Conservation (phyloP, 2,888 invertebrate species). For the Metallyticus violacea region DNA sequence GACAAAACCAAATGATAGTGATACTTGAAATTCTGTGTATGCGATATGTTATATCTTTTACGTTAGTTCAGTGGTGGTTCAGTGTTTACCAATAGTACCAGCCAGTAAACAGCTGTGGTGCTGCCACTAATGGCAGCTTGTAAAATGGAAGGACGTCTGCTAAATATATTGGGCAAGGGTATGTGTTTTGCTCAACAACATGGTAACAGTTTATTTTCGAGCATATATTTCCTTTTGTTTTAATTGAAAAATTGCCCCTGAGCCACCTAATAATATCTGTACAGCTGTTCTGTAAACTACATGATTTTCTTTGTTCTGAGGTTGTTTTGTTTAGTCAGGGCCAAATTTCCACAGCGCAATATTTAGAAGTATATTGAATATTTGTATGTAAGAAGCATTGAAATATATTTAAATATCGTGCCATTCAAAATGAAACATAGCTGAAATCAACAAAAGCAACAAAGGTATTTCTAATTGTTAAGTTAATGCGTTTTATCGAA, state of each 20-base stretch:
- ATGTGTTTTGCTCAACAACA: neutral
- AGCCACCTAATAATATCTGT: neutral
- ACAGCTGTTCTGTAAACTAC: neutral
- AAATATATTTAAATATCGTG: neutral
- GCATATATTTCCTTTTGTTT: neutral
- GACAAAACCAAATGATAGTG: neutral
- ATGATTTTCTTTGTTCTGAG: conserved; percentile 15
- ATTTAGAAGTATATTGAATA: neutral
- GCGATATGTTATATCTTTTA: conserved; percentile 19
- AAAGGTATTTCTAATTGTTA: neutral
- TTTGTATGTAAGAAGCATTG: neutral
- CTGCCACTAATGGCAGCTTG: conserved; percentile 32
- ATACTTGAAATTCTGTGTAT: neutral
- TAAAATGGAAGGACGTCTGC: conserved; percentile 29
- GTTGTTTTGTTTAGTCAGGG: conserved; percentile 25
- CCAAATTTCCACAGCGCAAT: neutral
- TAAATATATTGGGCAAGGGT: conserved; percentile 17
- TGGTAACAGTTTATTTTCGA: neutral
- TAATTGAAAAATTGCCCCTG: neutral
- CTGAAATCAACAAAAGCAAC: neutral
- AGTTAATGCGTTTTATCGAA: neutral
- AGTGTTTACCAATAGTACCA: neutral
- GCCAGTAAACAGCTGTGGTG: conserved; percentile 33
- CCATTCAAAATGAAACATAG: neutral
- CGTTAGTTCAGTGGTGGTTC: neutral